Evolutionary conservation across 2,113 vertebrate species (phyloP), one percentile per base, ranked within the genome.

Genomic region (Danio rerio): DNA sequence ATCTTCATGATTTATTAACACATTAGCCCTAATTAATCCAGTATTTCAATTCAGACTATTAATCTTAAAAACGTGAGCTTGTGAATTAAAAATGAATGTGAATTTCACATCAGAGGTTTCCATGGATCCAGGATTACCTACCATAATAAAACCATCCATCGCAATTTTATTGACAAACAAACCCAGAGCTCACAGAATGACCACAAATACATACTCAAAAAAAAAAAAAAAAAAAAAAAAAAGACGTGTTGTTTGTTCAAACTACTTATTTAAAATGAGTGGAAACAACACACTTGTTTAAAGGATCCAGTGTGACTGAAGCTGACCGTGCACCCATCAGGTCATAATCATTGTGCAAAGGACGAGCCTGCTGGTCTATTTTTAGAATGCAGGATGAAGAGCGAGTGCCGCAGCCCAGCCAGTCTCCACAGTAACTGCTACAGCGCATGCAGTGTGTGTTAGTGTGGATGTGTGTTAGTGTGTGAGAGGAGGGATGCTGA

Each of bases 321-420:
- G 49, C 18, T 81, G 83, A 72, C 83, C 75, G 74, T 83, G 69
- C 62, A 84, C 85, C 88, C 62, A 84, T 85, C 88, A 80, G 86
- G 76, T 88, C 87, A 85, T 69, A 76, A 94, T 92, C 89, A 89
- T 91, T 90, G 90, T 90, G 89, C 89, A 86, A 76, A 87, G 61
- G 50, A 87, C 18, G 61, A 84, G 73, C 80, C 86, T 65, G 83
- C 87, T 3, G 50, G 83, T 89, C 92, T 93, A 93, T 94, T 91
- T 94, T 92, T 93, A 93, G 91, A 87, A 68, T 72, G 40, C 80
- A 40, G 78, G 31, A 75, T 9, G 78, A 7, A 72, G 50, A 10
- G 62, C n/a, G 74, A 72, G 75, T 10, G 61, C 74, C 63, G 65
- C 83, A 49, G 81, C 49, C 49, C 55, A 15, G 40, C 73, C 6